Percentiles rank a stretch among this genome's conserved stretches.
phyloP scores from a whole-genome alignment of 2,888 invertebrate species.

The Gnatocerus cornutus region DNA sequence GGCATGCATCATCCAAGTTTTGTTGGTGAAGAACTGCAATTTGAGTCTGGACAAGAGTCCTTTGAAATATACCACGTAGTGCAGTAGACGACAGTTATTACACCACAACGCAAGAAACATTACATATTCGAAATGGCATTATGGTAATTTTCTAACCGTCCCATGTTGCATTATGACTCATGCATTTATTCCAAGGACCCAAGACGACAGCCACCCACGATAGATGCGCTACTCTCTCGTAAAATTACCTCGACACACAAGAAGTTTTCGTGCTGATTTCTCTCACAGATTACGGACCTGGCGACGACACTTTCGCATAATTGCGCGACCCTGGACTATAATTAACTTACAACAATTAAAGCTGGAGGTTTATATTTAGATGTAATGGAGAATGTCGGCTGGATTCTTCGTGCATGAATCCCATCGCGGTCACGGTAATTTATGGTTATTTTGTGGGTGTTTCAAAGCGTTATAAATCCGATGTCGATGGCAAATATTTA shows the following conservation, averaged over 20 bases:
- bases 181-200: constrained; percentile 48
- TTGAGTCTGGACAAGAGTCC: constrained; percentile 41
- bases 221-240: constrained; percentile 21
- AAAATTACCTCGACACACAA: neutral
- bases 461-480: constrained; percentile 28
- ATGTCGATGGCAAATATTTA: constrained; percentile 36
- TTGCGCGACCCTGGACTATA: constrained; percentile 48
- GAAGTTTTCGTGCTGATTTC: constrained; percentile 36
- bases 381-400: constrained; percentile 41
- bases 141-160: constrained; percentile 52
- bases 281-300: constrained; percentile 30
- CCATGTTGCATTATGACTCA: constrained; percentile 47
- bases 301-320: constrained; percentile 43
- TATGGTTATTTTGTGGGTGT: constrained; percentile 43
- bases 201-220: constrained; percentile 37
- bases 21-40: constrained; percentile 37
- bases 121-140: constrained; percentile 52
- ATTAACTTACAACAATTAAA: constrained; percentile 49
- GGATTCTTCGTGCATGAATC: constrained; percentile 43
- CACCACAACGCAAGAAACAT: constrained; percentile 52
- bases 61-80: constrained; percentile 49
- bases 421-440: constrained; percentile 34
- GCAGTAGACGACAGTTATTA: constrained; percentile 53
- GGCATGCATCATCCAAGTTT: constrained; percentile 20
- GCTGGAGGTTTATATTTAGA: constrained; percentile 46